Base-by-base conservation (phyloP, 2,888 invertebrate species). In the Augochlorella aurata region DNA sequence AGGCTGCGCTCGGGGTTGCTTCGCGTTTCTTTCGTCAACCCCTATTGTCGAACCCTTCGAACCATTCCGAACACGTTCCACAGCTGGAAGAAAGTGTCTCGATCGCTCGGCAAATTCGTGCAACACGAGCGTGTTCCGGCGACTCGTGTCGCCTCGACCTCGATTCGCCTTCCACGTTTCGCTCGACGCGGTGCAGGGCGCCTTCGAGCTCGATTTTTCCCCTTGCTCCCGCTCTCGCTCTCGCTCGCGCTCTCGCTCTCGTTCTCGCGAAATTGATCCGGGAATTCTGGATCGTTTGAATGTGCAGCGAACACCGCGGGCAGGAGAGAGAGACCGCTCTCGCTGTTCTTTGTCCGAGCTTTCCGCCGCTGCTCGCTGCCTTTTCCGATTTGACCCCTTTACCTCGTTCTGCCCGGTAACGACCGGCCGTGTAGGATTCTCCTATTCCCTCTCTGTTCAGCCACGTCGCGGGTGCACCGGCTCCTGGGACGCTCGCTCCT, bases 351-450 rank as follows among this genome's bases (percentile, higher is more conserved):
- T 21, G 63, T 1, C 21, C 3, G 9, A 50, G 18, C 10, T 49
- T 29, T 14, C 7, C n/a, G 3, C 0, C 29, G 29, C 61, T 29
- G 44, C 1, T 38, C 12, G 45, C 2, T 61, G 58, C 61, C 58
- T 65, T 49, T 72, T 38, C 12, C 50, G 14, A n/a, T 79, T 58
- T 79, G 70, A 66, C 66, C 66, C 44, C 54, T 71, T 79, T 70
- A 50, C 29, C 74, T 12, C 49, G 66, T 65, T 72, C 63, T 21
- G 16, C 47, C 18, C 63, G 52, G 9, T 29, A 21, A 71, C 21
- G 45, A 73, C 73, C 52, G 63, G 38, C 63, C 63, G 63, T 38
- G 9, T 63, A 63, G 63, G 38, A 38, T 63, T 63, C 38, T 38
- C 38, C 38, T 63, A 63, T 63, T 63, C 29, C 63, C 61, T 61